phyloP scores from a whole-genome alignment of 2,888 invertebrate species.

The Protodeltote pygarga region DNA sequence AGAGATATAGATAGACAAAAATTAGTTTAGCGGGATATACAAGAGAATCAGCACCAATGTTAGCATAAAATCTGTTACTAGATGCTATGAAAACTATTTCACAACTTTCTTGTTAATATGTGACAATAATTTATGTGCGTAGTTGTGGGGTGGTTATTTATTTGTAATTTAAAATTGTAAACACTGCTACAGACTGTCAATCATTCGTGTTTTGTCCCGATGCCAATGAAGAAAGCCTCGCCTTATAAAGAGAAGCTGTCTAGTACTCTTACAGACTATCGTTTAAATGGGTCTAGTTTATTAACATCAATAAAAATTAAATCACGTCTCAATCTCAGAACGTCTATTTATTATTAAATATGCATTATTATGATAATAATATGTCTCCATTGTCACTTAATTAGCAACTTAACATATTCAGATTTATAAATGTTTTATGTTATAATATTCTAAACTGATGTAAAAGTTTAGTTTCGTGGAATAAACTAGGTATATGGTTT shows the following conservation, averaged over 20 bases:
- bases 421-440: constrained; percentile 5
- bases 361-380: constrained; percentile 41
- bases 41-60: too few relatives aligned
- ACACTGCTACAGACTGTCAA: constrained; percentile 71
- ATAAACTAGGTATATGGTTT: constrained; percentile 16
- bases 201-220: constrained; percentile 74
- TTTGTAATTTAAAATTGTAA: constrained; percentile 67
- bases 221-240: constrained; percentile 70
- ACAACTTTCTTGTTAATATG: constrained; percentile 47
- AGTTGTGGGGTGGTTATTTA: constrained; percentile 59
- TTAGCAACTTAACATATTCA: constrained; percentile 26
- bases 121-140: constrained; percentile 59
- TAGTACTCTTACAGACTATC: constrained; percentile 46
- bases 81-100: constrained; percentile 10
- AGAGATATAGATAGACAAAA: too few relatives aligned
- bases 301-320: constrained; percentile 42
- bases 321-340: constrained; percentile 38
- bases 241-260: constrained; percentile 62
- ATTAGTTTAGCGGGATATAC: too few relatives aligned
- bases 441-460: constrained; percentile 8
- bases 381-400: constrained; percentile 28
- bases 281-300: constrained; percentile 55
- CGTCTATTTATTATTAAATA: constrained; percentile 34
- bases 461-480: constrained; percentile 3
- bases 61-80: constrained; percentile 10